These are phyloP conservation scores for Drosophila austrosaltans DNA, from an alignment of 2,888 invertebrate species.

Conservation along the genomic window DNA sequence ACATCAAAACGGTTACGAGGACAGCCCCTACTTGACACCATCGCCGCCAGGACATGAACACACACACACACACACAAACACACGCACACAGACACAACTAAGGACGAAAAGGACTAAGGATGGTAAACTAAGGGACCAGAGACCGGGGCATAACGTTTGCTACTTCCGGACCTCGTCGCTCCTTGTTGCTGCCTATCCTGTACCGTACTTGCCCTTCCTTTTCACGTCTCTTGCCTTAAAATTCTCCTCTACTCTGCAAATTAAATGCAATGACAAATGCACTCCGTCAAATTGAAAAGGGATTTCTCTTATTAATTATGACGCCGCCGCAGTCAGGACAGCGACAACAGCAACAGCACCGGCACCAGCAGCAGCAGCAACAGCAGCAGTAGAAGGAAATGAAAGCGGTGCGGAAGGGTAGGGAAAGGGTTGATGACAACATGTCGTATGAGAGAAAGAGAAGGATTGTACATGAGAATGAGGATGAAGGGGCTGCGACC, in stretches of 20 bases:
- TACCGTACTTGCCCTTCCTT: not conserved
- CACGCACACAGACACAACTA: slow-evolving; percentile 30
- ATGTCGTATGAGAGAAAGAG: slow-evolving; percentile 55
- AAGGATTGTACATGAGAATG: slow-evolving; percentile 12
- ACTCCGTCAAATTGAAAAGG: slow-evolving; percentile 81
- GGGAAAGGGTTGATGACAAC: slow-evolving; percentile 73
- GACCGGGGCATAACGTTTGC: slow-evolving; percentile 27
- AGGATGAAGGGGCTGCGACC: slow-evolving; percentile 18
- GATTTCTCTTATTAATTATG: slow-evolving; percentile 82
- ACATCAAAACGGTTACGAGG: slow-evolving; percentile 70
- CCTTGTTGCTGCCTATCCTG: slow-evolving; percentile 21
- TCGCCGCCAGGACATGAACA: slow-evolving; percentile 4
- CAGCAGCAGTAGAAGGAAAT: slow-evolving; percentile 7
- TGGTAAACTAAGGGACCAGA: slow-evolving; percentile 5
- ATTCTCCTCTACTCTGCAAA: slow-evolving; percentile 59
- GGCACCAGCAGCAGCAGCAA: slow-evolving; percentile 44
- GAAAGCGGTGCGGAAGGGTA: slow-evolving; percentile 14
- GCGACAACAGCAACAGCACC: slow-evolving; percentile 43
- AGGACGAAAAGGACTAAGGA: no score
- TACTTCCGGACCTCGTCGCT: slow-evolving; percentile 69
- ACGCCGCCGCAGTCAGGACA: slow-evolving; percentile 68
- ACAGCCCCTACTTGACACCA: slow-evolving; percentile 79
- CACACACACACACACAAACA: not conserved
- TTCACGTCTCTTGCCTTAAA: not conserved
- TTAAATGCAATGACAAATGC: slow-evolving; percentile 80